A percentile compares a stretch with the other conserved stretches of the same genome.
Conservation (phyloP, 2,888 invertebrate species). For the Nephrotoma guestfalica region DNA sequence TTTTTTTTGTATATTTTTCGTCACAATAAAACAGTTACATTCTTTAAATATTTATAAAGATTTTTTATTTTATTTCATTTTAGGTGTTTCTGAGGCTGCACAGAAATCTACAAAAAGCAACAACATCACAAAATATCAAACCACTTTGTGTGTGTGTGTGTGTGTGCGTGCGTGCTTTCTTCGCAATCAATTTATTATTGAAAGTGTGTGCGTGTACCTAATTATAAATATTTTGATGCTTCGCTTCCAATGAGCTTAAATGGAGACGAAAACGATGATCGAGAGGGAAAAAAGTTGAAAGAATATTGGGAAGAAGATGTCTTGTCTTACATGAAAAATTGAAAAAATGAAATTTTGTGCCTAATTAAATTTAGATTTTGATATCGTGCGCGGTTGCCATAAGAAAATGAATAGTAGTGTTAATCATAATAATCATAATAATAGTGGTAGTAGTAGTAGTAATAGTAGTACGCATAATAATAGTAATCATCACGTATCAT, state of each 20-base stretch:
- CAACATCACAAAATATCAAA: background rate
- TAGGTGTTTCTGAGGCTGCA: background rate
- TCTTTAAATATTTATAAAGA: conserved; percentile 2
- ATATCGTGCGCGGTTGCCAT: background rate
- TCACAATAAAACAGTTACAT: conserved; percentile 3
- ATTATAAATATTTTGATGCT: background rate
- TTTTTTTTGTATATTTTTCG: background rate
- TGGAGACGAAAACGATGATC: background rate
- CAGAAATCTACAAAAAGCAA: background rate
- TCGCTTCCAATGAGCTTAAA: background rate
- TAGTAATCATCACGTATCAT: background rate
- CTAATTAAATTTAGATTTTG: background rate
- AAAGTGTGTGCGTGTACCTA: background rate
- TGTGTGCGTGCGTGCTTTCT: background rate
- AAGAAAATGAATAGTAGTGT: background rate
- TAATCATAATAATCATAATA: background rate
- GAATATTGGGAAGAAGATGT: background rate
- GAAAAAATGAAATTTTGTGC: background rate
- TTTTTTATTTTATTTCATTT: background rate
- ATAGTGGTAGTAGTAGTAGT: background rate
- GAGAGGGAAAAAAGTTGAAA: background rate
- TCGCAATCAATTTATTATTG: background rate
- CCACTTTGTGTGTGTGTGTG: background rate
- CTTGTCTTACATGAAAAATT: background rate
- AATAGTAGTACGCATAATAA: background rate